Conservation (phyloP, 2,888 invertebrate species). For the Agrotis puta region DNA sequence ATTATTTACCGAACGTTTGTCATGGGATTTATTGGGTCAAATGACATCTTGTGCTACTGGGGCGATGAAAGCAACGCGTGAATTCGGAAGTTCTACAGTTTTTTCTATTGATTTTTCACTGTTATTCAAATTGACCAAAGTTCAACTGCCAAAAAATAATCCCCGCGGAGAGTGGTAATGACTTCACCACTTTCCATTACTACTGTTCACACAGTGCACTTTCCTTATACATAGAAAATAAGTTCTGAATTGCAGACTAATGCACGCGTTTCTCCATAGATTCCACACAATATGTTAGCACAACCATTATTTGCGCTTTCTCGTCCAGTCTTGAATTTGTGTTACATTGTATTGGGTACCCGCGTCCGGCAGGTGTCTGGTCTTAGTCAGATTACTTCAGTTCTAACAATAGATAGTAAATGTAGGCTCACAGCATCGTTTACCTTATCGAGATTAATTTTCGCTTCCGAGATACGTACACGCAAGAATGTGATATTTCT, state of each 20-base stretch:
- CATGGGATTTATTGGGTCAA: conserved; percentile 73
- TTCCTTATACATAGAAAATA: conserved; percentile 20
- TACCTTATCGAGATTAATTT: conserved; percentile 56
- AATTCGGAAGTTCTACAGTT: conserved; percentile 27
- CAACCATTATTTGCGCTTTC: conserved; percentile 55
- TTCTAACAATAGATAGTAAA: conserved; percentile 54
- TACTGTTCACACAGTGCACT: conserved; percentile 2
- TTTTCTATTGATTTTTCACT: not conserved
- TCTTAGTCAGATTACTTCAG: conserved; percentile 43
- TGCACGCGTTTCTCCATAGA: conserved; percentile 22
- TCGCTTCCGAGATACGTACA: conserved; percentile 54
- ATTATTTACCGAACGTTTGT: conserved; percentile 75
- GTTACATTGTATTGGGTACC: conserved; percentile 35
- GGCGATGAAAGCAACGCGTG: conserved; percentile 62
- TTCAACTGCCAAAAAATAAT: not conserved
- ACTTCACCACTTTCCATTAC: not conserved
- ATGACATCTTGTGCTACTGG: conserved; percentile 64
- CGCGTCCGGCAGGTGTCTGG: conserved; percentile 48
- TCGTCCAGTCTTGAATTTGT: conserved; percentile 38
- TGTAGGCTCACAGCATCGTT: conserved; percentile 42
- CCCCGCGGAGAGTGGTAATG: too few species aligned
- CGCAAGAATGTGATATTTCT: conserved; percentile 54
- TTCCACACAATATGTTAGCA: conserved; percentile 24
- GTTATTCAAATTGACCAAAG: conserved; percentile 6
- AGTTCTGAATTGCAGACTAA: conserved; percentile 21